These are phyloP conservation scores for Nudaria mundana DNA, from an alignment of 2,888 invertebrate genomes.

Conservation along the genomic window DNA sequence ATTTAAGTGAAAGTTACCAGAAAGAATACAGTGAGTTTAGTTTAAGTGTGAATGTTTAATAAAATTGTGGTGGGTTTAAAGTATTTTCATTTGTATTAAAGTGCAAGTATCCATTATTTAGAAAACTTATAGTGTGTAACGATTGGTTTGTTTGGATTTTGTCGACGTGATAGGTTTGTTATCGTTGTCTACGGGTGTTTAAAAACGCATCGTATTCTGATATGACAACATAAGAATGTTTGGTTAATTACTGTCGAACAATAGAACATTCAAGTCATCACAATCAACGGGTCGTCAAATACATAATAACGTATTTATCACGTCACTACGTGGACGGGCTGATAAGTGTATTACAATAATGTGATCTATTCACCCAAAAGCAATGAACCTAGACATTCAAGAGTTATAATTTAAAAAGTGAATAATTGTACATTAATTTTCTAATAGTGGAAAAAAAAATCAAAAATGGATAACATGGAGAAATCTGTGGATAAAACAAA, in stretches of 20 bases:
- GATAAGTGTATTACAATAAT: slow-evolving; percentile 34
- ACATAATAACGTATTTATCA: slow-evolving; percentile 50
- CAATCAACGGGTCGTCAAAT: slow-evolving; percentile 33
- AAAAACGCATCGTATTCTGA: slow-evolving; percentile 59
- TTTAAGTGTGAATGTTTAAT: slow-evolving; percentile 36
- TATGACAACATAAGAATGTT: slow-evolving; percentile 70
- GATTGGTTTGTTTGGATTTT: slow-evolving; percentile 47
- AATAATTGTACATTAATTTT: not conserved
- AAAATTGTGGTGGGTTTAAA: slow-evolving; percentile 24
- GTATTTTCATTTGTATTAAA: slow-evolving; percentile 23
- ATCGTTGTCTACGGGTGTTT: slow-evolving; percentile 57
- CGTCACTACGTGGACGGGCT: slow-evolving; percentile 38
- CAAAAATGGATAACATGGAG: slow-evolving; percentile 44
- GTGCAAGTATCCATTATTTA: slow-evolving; percentile 30
- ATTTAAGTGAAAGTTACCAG: slow-evolving; percentile 45
- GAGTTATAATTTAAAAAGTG: not conserved
- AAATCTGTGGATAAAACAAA: slow-evolving; percentile 35
- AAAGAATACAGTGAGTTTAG: slow-evolving; percentile 35
- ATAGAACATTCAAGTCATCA: slow-evolving; percentile 48
- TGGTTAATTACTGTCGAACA: slow-evolving; percentile 59
- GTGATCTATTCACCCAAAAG: slow-evolving; percentile 29
- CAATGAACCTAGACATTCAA: slow-evolving; percentile 6
- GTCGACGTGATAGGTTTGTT: slow-evolving; percentile 52
- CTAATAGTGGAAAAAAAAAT: slow-evolving; percentile 10
- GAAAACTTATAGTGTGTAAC: slow-evolving; percentile 30